Base-by-base conservation (phyloP, 2,113 vertebrate genomes). In the Amphiprion ocellaris region DNA sequence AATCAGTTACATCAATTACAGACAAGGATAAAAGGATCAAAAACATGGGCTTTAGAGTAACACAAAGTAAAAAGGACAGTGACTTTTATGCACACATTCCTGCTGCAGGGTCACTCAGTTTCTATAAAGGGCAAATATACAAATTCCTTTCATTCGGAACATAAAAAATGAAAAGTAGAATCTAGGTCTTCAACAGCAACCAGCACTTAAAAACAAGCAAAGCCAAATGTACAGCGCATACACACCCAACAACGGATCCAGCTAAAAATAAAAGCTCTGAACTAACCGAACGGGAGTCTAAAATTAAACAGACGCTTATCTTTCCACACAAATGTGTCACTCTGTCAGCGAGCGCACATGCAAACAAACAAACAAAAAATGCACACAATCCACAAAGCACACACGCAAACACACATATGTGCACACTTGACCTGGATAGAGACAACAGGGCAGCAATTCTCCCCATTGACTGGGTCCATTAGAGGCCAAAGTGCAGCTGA, bases 351-450 rank as follows among this genome's bases (percentile, higher is more conserved):
- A 61, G 49, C 6, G 47, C 23, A 62, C 53, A 58, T 53, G 12
- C 21, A 84, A 62, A 74, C 33, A 79, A 64, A 39, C 4, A 33
- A 26, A 46, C 21, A 24, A 78, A 65, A 49, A 72, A 47, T 16
- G 12, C 63, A 56, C 63, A 65, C 10, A 75, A 54, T 9, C 46
- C 21, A 72, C 65, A 54, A 60, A 24, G 19, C 60, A 68, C 30
- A 60, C 66, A 69, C 39, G 69, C 23, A 70, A 14, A 17, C 3
- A 6, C 37, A 50, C 63, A 10, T 21, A 14, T 55, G 46, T 62
- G 81, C 76, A 85, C 82, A 84, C 84, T 90, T 93, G 90, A 93
- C 92, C 90, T 92, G 87, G 87, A 90, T 88, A 69, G 50, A 86
- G 79, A 86, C 89, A 87, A 84, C 72, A 74, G 76, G 68, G 61